Evolutionary conservation across 2,888 invertebrate species (phyloP).

Genomic region (Drymonia ruficornis): DNA sequence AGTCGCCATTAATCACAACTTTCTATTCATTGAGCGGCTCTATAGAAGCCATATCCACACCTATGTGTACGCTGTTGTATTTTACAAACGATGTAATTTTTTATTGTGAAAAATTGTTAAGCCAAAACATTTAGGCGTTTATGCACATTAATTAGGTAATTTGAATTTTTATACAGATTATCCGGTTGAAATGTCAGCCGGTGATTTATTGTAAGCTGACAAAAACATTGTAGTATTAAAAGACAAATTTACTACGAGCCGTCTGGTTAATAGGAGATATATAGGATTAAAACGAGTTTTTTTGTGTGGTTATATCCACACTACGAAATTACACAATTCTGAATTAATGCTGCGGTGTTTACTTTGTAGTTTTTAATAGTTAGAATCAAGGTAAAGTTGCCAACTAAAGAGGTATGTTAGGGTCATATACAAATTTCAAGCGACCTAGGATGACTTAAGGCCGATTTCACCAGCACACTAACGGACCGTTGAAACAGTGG

Average conservation of each 20-base stretch:
- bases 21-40: conserved; percentile 35
- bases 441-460: too few species aligned
- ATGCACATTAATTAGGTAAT: conserved; percentile 40
- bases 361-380: conserved; percentile 1
- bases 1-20: conserved; percentile 31
- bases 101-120: conserved; percentile 38
- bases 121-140: conserved; percentile 35
- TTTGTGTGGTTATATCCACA: conserved; percentile 16
- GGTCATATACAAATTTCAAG: background rate
- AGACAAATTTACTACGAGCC: conserved; percentile 32
- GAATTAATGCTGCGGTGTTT: background rate
- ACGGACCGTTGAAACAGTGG: too few species aligned
- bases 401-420: background rate
- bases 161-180: conserved; percentile 44
- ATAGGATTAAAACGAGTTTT: conserved; percentile 33
- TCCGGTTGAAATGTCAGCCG: conserved; percentile 38
- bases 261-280: conserved; percentile 28
- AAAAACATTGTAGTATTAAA: conserved; percentile 21
- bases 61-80: conserved; percentile 23
- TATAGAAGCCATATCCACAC: conserved; percentile 27
- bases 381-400: background rate
- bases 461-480: too few species aligned
- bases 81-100: conserved; percentile 38
- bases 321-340: conserved; percentile 4
- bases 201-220: conserved; percentile 34